Conservation (phyloP, 2,888 invertebrate genomes). For the Leptogaster cylindrica region DNA sequence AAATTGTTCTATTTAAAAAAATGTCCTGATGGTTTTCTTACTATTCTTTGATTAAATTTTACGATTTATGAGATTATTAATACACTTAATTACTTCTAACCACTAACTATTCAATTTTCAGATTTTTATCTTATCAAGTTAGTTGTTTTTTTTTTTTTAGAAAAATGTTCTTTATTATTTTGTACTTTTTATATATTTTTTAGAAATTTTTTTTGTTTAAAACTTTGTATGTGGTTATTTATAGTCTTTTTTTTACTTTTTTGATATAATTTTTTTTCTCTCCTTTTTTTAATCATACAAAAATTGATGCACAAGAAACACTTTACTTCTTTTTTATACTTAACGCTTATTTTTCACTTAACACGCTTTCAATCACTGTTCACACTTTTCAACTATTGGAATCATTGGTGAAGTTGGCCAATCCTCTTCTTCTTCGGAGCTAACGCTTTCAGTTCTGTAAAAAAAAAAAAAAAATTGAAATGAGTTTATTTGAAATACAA, state of each 20-base stretch:
- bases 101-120: neutral
- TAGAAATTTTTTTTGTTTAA: neutral
- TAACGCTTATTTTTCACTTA: conserved; percentile 16
- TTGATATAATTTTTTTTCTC: neutral
- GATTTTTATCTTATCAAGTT: conserved; percentile 1
- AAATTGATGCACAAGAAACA: conserved; percentile 12
- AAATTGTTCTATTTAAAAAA: neutral
- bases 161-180: conserved; percentile 4
- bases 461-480: conserved; percentile 39
- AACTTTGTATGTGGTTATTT: neutral
- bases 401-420: conserved; percentile 71
- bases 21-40: neutral
- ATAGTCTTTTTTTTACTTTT: conserved; percentile 9
- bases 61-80: conserved; percentile 1
- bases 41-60: neutral
- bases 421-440: conserved; percentile 66
- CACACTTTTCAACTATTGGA: conserved; percentile 65
- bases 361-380: conserved; percentile 16
- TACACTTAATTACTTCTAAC: conserved; percentile 3
- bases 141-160: neutral
- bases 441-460: conserved; percentile 69
- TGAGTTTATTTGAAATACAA: neutral
- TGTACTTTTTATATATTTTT: conserved; percentile 11
- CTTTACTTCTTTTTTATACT: neutral
- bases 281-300: conserved; percentile 6